phyloP scores from a whole-genome alignment of 2,888 invertebrate species.

The Drosophila nr. medialis region DNA sequence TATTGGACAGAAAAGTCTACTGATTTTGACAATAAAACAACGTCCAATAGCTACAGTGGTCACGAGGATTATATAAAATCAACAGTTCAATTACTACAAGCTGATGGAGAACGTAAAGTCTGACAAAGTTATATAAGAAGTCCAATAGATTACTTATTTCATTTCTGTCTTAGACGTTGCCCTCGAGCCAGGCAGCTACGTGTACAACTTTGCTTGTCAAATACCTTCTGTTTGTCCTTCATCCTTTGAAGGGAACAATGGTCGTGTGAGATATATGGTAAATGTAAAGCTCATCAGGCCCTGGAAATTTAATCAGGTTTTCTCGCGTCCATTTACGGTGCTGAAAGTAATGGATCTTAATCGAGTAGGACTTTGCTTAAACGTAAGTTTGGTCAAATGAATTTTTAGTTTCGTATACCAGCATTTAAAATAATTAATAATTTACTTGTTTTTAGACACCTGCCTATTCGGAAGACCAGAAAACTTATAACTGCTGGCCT shows the following conservation, averaged over 20 bases:
- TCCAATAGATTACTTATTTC: background rate
- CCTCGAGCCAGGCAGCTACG: conserved; percentile 85
- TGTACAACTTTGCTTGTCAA: conserved; percentile 85
- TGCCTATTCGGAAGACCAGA: conserved; percentile 58
- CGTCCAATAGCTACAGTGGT: conserved; percentile 40
- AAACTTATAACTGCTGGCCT: conserved; percentile 79
- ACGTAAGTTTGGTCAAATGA: conserved; percentile 43
- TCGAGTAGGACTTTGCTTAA: conserved; percentile 48
- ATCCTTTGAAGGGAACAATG: conserved; percentile 85
- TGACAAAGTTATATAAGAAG: background rate
- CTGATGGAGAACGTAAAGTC: conserved; percentile 18
- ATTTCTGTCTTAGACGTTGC: conserved; percentile 29
- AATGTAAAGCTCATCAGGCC: conserved; percentile 91
- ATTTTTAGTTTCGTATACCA: background rate
- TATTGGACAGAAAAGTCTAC: conserved; percentile 41
- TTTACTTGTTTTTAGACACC: conserved; percentile 62
- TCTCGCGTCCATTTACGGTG: conserved; percentile 91
- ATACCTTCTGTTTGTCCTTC: conserved; percentile 86
- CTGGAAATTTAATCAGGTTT: conserved; percentile 90
- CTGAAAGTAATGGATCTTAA: conserved; percentile 90
- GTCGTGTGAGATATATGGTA: conserved; percentile 86
- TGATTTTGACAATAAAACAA: conserved; percentile 22
- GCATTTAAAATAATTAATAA: background rate
- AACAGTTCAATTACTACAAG: conserved; percentile 47
- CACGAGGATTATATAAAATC: conserved; percentile 60